Evolutionary conservation across 2,113 vertebrate genomes (phyloP).

Genomic region (Danionella cerebrum): DNA sequence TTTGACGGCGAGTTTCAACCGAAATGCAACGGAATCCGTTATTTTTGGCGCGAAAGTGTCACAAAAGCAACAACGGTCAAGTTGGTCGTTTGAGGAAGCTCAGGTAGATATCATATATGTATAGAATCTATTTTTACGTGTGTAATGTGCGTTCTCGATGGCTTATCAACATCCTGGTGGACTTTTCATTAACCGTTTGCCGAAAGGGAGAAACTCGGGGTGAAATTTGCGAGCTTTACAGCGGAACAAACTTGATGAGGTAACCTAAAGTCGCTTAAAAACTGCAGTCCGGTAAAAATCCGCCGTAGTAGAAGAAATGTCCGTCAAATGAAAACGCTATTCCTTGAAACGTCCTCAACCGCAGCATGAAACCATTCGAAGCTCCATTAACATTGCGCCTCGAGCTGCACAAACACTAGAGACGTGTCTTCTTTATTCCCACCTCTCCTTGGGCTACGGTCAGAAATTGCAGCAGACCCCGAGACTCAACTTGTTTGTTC

Average conservation of each 20-base stretch:
- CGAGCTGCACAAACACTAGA: background rate
- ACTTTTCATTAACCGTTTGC: background rate
- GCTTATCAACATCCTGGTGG: background rate
- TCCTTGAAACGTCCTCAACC: conserved; percentile 10
- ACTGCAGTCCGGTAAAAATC: background rate
- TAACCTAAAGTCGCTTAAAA: background rate
- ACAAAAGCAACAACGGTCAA: background rate
- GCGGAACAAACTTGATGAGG: conserved; percentile 5
- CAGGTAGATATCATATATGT: too few species aligned
- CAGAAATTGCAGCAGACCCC: background rate
- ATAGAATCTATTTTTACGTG: background rate
- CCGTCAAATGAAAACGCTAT: background rate
- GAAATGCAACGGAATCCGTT: conserved; percentile 17
- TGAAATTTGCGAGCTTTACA: too few species aligned
- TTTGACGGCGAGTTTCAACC: conserved; percentile 33
- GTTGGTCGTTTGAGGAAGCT: too few species aligned
- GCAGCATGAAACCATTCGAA: conserved; percentile 43
- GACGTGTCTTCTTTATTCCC: background rate
- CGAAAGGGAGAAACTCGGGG: background rate
- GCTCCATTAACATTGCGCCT: conserved; percentile 42
- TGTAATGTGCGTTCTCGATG: background rate
- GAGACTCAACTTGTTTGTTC: background rate
- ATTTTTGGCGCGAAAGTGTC: background rate
- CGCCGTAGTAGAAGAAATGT: background rate
- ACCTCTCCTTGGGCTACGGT: conserved; percentile 19